A percentile compares a stretch with the other conserved stretches of the same genome.
Conservation (phyloP, 2,797 vertebrate species). For the Falco rusticolus region DNA sequence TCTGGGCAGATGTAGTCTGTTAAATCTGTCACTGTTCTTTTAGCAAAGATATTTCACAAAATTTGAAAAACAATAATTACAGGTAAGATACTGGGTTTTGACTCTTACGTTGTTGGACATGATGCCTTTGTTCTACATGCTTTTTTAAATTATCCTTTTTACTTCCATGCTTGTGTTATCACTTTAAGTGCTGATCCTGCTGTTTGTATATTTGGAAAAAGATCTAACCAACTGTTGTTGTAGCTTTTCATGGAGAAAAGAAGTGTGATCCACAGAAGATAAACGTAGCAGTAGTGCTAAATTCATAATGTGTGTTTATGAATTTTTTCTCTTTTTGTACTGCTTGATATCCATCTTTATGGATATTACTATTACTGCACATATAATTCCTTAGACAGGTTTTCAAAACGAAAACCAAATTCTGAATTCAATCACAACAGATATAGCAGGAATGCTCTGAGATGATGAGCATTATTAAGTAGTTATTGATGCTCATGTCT, state of each 20-base stretch:
- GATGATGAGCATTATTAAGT: not conserved
- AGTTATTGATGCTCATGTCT: not conserved
- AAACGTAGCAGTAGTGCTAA: not conserved
- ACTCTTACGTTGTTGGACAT: not conserved
- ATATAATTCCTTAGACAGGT: not conserved
- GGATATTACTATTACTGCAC: not conserved
- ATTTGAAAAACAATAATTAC: not conserved
- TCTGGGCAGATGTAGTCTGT: not conserved
- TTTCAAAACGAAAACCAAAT: not conserved
- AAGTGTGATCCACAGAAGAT: not conserved
- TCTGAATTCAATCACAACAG: not conserved
- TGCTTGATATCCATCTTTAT: not conserved
- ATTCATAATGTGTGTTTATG: not conserved
- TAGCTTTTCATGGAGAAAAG: not conserved
- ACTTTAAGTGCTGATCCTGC: not conserved
- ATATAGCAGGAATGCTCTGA: not conserved
- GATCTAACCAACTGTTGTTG: not conserved
- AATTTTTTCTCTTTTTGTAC: not conserved
- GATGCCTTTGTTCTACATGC: not conserved
- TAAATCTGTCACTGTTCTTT: not conserved
- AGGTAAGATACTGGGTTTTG: not conserved
- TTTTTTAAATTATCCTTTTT: not conserved
- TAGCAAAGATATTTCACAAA: not conserved
- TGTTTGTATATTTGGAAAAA: not conserved
- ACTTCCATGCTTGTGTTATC: not conserved